phyloP scores from a whole-genome alignment of 2,797 vertebrate genomes.

The Pipistrellus nathusii region DNA sequence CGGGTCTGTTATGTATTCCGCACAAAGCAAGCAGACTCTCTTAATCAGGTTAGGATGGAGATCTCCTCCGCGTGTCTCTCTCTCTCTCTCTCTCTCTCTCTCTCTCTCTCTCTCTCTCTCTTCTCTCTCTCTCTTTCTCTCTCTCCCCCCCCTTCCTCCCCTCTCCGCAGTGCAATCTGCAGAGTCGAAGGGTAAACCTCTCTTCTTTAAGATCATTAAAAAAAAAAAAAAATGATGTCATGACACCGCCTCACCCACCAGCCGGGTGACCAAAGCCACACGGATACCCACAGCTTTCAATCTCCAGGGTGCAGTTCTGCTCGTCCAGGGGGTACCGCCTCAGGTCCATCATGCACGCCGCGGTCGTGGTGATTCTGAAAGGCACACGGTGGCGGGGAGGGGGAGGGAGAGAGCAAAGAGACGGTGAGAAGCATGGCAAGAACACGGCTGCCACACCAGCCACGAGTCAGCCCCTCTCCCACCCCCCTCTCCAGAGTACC shows the following conservation, averaged over 20 bases:
- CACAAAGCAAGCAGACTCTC: constrained; percentile 51
- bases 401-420: background rate
- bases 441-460: background rate
- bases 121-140: constrained; percentile 22
- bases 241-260: background rate
- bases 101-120: constrained; percentile 38
- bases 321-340: constrained; percentile 98
- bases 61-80: background rate
- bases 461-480: background rate
- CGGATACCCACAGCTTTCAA: constrained; percentile 96
- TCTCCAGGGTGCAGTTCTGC: constrained; percentile 99
- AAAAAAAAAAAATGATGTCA: background rate
- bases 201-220: background rate
- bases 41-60: constrained; percentile 72
- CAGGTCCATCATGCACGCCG: constrained; percentile 99
- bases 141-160: background rate
- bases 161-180: constrained; percentile 16
- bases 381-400: constrained; percentile 16
- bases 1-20: constrained; percentile 67
- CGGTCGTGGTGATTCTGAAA: constrained; percentile 98
- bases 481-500: too few species aligned
- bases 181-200: background rate
- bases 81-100: constrained; percentile 39
- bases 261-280: background rate
- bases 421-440: background rate